These are phyloP conservation scores for Hydropsyche tenuis DNA, from an alignment of 1,140 invertebrate species.

Conservation along the genomic window DNA sequence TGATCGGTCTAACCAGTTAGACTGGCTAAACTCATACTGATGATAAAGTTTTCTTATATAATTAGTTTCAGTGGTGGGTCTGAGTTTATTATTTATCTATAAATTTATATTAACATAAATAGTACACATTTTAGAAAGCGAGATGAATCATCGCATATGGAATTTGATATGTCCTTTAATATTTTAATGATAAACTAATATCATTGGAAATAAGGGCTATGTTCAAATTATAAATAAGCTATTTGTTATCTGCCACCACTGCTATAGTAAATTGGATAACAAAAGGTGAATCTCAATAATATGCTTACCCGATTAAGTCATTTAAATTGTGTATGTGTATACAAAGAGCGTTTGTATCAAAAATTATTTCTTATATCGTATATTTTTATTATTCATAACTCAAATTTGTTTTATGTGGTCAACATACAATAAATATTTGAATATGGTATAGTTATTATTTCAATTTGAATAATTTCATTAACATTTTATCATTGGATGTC, in stretches of 20 bases:
- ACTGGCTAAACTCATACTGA: conserved; percentile 26
- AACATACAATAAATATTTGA: not conserved
- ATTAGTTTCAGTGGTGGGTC: conserved; percentile 15
- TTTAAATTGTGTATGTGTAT: not conserved
- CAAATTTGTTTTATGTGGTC: not conserved
- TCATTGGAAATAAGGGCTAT: not conserved
- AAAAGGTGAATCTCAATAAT: conserved; percentile 26
- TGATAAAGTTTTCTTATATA: conserved; percentile 30
- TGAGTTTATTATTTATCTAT: not conserved
- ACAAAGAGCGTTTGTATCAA: not conserved
- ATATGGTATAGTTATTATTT: not conserved
- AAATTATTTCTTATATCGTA: not conserved
- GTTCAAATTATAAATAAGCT: not conserved
- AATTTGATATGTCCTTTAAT: not conserved
- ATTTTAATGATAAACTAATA: not conserved
- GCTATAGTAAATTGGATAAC: conserved; percentile 20
- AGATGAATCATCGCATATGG: too few relatives aligned
- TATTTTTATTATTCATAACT: not conserved
- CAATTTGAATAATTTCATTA: not conserved
- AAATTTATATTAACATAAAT: too few relatives aligned
- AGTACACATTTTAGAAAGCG: too few relatives aligned
- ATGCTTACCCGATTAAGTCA: conserved; percentile 7
- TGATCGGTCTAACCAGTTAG: not conserved
- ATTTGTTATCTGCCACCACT: not conserved
- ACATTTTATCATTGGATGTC: conserved; percentile 3